Conservation (phyloP, 2,888 invertebrate genomes). For the Apodemia mormo region DNA sequence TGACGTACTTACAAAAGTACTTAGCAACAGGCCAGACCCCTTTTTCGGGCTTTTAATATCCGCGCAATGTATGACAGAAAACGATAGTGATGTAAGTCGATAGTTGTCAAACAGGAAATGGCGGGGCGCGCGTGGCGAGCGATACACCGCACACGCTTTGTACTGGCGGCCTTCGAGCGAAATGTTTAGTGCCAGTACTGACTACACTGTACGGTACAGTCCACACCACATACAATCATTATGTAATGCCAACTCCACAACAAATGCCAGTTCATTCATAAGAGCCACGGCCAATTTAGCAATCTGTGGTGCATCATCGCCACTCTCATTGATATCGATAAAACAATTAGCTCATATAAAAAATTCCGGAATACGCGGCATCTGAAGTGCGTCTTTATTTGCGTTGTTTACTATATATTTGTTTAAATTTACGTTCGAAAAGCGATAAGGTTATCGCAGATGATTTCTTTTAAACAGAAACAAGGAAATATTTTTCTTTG, state of each 20-base stretch:
- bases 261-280: constrained; percentile 72
- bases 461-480: constrained; percentile 70
- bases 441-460: constrained; percentile 58
- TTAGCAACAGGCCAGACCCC: constrained; percentile 75
- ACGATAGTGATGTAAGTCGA: constrained; percentile 80
- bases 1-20: constrained; percentile 63
- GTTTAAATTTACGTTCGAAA: constrained; percentile 35
- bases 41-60: constrained; percentile 72
- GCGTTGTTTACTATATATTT: constrained; percentile 47
- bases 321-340: constrained; percentile 43
- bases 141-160: constrained; percentile 68
- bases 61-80: constrained; percentile 74
- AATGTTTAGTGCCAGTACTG: constrained; percentile 62
- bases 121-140: constrained; percentile 74
- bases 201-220: constrained; percentile 35
- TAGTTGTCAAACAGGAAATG: constrained; percentile 81
- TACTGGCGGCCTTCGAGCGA: constrained; percentile 70
- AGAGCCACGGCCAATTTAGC: constrained; percentile 53
- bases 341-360: constrained; percentile 41
- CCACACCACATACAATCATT: constrained; percentile 61
- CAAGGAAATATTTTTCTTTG: constrained; percentile 55
- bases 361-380: constrained; percentile 46
- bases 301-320: constrained; percentile 52
- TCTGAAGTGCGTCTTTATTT: constrained; percentile 34
- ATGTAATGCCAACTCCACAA: constrained; percentile 65